These are phyloP conservation scores for Odiellus spinosus DNA, from an alignment of 2,888 invertebrate species.

Conservation along the genomic window DNA sequence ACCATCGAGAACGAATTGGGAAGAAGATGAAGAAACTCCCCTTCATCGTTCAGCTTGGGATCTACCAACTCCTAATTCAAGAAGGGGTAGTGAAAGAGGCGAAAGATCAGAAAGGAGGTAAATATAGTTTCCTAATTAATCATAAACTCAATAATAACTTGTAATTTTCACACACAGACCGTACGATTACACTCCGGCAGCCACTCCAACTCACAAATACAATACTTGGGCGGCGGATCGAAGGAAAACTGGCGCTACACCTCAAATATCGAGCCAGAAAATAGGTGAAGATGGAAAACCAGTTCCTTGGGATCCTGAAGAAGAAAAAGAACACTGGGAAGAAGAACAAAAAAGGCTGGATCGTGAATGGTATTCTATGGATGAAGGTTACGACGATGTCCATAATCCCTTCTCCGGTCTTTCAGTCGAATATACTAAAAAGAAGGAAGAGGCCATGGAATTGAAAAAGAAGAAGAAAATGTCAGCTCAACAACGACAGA, in stretches of 20 bases:
- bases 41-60: conserved; percentile 73
- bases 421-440: conserved; percentile 78
- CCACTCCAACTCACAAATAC: conserved; percentile 73
- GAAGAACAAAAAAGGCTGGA: conserved; percentile 73
- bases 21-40: conserved; percentile 44
- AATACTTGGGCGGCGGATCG: conserved; percentile 59
- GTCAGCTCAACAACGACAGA: conserved; percentile 89
- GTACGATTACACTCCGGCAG: conserved; percentile 47
- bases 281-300: neutral
- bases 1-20: conserved; percentile 38
- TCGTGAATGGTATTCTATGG: conserved; percentile 92
- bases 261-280: conserved; percentile 27
- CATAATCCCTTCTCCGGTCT: conserved; percentile 80
- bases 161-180: neutral
- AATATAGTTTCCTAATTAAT: conserved; percentile 10
- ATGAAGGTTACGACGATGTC: conserved; percentile 80
- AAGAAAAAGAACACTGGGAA: conserved; percentile 70
- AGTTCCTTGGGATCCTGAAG: conserved; percentile 31
- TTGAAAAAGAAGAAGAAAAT: conserved; percentile 76
- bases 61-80: conserved; percentile 56
- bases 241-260: conserved; percentile 48
- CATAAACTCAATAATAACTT: neutral
- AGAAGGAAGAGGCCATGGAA: conserved; percentile 82
- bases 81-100: conserved; percentile 17
- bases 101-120: conserved; percentile 24